These are phyloP conservation scores for Pogonomyrmex californicus DNA, from an alignment of 1,140 invertebrate genomes.

Conservation along the genomic window DNA sequence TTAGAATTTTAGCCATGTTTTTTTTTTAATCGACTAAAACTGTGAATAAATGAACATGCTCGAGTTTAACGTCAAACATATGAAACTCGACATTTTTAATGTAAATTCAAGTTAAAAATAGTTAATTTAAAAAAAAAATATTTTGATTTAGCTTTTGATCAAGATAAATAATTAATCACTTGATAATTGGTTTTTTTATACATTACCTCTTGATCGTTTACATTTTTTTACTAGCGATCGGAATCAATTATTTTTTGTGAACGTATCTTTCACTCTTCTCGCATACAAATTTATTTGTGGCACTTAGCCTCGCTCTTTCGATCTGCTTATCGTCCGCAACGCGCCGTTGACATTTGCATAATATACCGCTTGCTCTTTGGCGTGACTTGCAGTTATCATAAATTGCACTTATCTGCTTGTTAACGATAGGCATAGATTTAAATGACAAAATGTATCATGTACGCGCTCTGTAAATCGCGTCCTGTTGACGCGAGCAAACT, in stretches of 20 bases:
- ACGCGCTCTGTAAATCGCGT: conserved; percentile 46
- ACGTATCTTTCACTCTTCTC: background rate
- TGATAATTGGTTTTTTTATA: background rate
- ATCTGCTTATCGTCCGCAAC: conserved; percentile 29
- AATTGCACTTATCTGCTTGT: conserved; percentile 55
- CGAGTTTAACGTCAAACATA: background rate
- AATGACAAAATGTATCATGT: conserved; percentile 53
- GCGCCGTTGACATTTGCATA: conserved; percentile 49
- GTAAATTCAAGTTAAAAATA: background rate
- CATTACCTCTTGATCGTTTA: background rate
- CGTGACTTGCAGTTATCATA: conserved; percentile 44
- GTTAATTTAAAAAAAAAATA: background rate
- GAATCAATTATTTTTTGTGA: background rate
- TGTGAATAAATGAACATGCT: no score
- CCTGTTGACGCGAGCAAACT: conserved; percentile 42
- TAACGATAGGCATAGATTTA: conserved; percentile 42
- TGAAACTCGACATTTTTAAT: background rate
- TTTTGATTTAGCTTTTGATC: background rate
- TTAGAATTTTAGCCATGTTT: background rate
- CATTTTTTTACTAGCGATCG: no score
- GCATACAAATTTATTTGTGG: conserved; percentile 12
- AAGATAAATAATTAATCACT: conserved; percentile 17
- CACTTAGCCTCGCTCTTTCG: conserved; percentile 15
- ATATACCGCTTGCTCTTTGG: conserved; percentile 42
- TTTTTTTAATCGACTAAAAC: background rate